A percentile compares a stretch with the other conserved stretches of the same genome.
These are phyloP conservation scores for Urocynchramus pylzowi DNA, from an alignment of 2,113 vertebrate species.

Conservation along the genomic window DNA sequence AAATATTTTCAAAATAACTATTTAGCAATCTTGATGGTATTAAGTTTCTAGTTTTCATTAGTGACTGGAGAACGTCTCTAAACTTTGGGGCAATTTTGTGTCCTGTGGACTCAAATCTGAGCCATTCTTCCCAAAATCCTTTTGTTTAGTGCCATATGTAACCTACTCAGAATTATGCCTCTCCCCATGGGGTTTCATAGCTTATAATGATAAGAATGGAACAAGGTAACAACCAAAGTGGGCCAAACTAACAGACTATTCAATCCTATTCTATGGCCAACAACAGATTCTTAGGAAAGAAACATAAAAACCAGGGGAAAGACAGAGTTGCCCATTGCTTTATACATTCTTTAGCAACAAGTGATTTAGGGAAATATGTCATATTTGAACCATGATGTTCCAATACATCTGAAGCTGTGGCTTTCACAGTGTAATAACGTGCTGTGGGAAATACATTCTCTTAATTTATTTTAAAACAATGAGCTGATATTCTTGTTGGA, in stretches of 20 bases:
- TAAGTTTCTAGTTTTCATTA: not conserved
- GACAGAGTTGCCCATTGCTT: not conserved
- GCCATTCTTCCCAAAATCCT: not conserved
- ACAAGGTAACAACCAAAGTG: not conserved
- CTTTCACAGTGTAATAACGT: not conserved
- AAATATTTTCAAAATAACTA: not conserved
- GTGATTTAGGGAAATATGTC: not conserved
- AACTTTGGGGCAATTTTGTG: not conserved
- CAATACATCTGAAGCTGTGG: not conserved
- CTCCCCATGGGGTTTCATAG: not conserved
- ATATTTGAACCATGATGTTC: not conserved
- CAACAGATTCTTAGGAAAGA: not conserved
- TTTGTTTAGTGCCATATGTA: not conserved
- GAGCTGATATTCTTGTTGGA: not conserved
- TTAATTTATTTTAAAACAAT: not conserved
- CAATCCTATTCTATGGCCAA: not conserved
- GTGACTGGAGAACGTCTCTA: not conserved
- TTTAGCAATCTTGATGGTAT: not conserved
- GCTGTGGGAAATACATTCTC: not conserved
- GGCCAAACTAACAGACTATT: not conserved
- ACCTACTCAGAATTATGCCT: not conserved
- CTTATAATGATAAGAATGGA: not conserved
- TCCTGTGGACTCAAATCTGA: not conserved
- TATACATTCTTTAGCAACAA: not conserved
- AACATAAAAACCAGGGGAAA: not conserved